A percentile compares a stretch with the other conserved stretches of the same genome.
phyloP scores from a whole-genome alignment of 1,140 invertebrate species.

The Neomicropteryx cornuta region DNA sequence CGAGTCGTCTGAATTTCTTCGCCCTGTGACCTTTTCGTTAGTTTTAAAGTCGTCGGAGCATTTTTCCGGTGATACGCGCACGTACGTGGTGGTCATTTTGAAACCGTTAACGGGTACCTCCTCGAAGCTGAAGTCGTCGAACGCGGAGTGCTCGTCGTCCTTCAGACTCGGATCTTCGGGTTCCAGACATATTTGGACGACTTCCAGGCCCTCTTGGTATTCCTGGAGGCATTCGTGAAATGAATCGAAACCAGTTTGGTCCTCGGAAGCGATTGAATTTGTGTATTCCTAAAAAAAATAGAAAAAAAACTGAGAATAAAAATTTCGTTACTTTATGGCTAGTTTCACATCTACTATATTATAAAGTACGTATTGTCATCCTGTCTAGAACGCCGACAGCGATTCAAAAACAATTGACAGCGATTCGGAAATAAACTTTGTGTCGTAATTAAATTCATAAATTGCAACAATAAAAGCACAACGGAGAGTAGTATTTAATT shows the following conservation, averaged over 20 bases:
- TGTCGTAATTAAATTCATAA: too few species aligned
- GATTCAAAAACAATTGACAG: too few species aligned
- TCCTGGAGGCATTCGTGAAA: constrained; percentile 50
- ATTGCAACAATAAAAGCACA: too few species aligned
- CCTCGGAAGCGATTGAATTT: constrained; percentile 41
- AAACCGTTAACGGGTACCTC: constrained; percentile 21
- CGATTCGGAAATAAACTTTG: too few species aligned
- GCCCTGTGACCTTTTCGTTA: constrained; percentile 7
- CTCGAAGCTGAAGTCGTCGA: constrained; percentile 35
- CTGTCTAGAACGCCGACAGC: background rate
- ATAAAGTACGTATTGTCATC: background rate
- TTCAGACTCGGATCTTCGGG: constrained; percentile 37
- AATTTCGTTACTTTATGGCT: background rate
- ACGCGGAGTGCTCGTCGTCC: constrained; percentile 34
- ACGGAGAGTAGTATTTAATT: too few species aligned
- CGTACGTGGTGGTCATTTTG: constrained; percentile 10
- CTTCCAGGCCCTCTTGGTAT: constrained; percentile 46
- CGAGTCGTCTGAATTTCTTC: constrained; percentile 31
- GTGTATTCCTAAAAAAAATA: constrained; percentile 33
- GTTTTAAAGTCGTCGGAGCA: too few species aligned
- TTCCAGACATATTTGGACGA: constrained; percentile 46
- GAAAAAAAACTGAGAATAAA: background rate
- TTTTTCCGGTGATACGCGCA: too few species aligned
- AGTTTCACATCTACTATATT: background rate
- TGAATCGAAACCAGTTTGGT: constrained; percentile 46